Conservation (phyloP, 1,140 invertebrate species). For the Pissodes strobi region DNA sequence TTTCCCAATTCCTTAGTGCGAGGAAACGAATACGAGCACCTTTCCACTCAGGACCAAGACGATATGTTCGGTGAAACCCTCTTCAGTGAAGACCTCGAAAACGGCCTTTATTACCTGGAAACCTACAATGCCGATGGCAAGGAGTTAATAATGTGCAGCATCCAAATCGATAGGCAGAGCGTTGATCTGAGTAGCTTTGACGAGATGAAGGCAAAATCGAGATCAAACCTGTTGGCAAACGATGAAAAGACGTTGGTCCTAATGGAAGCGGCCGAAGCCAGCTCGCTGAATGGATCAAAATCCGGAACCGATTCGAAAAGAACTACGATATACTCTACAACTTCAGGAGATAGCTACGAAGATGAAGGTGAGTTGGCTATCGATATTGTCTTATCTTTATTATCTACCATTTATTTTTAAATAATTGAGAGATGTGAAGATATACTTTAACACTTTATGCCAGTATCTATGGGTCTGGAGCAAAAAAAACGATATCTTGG, state of each 20-base stretch:
- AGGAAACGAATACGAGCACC: background rate
- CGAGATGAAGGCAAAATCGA: slow-evolving; percentile 2
- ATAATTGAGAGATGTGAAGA: too few species aligned
- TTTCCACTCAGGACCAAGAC: background rate
- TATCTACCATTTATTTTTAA: too few species aligned
- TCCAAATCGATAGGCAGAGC: slow-evolving; percentile 13
- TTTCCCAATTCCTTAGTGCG: background rate
- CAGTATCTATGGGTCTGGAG: too few species aligned
- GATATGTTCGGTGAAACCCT: slow-evolving; percentile 36
- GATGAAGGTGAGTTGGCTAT: slow-evolving; percentile 26
- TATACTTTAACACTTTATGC: too few species aligned
- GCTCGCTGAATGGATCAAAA: background rate
- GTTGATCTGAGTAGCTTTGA: slow-evolving; percentile 20
- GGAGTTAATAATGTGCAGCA: slow-evolving; percentile 35
- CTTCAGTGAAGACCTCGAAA: slow-evolving; percentile 28
- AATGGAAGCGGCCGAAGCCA: background rate
- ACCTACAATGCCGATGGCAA: slow-evolving; percentile 39
- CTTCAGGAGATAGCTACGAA: slow-evolving; percentile 34
- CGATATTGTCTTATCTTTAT: too few species aligned
- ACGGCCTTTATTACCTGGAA: slow-evolving; percentile 38
- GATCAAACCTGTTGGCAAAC: background rate
- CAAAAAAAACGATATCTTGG: too few species aligned
- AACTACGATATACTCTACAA: slow-evolving; percentile 35
- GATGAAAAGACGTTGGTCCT: slow-evolving; percentile 17
- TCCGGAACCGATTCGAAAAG: slow-evolving; percentile 24